phyloP scores from a whole-genome alignment of 2,113 vertebrate species.

The Spilogale gracilis region DNA sequence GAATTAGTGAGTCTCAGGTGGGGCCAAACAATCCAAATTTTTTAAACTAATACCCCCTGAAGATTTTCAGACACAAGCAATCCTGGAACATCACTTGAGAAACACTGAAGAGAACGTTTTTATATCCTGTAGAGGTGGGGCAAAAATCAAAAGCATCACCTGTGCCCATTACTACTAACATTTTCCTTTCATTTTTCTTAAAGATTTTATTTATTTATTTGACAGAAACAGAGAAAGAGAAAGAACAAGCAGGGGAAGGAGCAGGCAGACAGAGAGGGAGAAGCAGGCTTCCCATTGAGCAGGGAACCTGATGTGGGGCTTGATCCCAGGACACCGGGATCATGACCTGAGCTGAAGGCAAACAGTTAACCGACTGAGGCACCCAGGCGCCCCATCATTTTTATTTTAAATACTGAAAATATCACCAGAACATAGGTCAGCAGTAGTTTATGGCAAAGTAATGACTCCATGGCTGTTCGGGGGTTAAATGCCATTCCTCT shows the following conservation, averaged over 20 bases:
- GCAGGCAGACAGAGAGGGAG: not conserved
- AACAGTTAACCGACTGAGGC: not conserved
- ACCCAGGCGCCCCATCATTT: not conserved
- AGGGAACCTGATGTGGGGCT: fast-evolving
- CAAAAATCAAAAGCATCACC: not conserved
- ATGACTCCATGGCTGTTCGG: not conserved
- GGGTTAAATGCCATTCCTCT: not conserved
- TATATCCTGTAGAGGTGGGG: not conserved
- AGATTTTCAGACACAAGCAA: not conserved
- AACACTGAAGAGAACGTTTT: not conserved
- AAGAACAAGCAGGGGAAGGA: no score
- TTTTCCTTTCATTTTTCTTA: not conserved
- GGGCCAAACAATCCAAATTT: not conserved
- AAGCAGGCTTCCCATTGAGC: not conserved
- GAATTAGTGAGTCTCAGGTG: not conserved
- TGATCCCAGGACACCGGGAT: not conserved
- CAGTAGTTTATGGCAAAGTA: not conserved
- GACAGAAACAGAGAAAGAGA: no score
- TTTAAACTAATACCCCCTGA: not conserved
- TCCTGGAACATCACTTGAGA: not conserved
- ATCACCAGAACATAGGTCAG: not conserved
- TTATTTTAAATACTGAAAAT: not conserved
- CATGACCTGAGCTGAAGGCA: not conserved
- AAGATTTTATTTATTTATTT: not conserved
- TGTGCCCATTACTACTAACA: not conserved